phyloP scores from a whole-genome alignment of 2,113 vertebrate species.

The Nipponia nippon region DNA sequence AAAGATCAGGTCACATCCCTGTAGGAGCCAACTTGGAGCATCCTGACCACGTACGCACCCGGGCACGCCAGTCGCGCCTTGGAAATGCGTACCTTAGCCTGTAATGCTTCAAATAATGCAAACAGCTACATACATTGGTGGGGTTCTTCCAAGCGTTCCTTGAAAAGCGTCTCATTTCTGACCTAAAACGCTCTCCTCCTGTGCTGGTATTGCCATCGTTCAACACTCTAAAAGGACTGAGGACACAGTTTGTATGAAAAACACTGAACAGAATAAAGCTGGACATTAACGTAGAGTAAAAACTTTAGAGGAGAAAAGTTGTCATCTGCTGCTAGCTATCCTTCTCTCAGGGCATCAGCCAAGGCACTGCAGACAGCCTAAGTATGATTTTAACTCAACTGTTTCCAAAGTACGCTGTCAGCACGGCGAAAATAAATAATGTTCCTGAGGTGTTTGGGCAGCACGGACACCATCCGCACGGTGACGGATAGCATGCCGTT shows the following conservation, averaged over 20 bases:
- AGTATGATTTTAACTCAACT: background rate
- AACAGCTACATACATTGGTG: background rate
- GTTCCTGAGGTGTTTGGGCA: background rate
- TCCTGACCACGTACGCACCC: background rate
- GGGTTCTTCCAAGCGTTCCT: background rate
- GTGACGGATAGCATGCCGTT: background rate
- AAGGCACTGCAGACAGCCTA: background rate
- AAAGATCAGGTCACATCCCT: background rate
- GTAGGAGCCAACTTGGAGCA: background rate
- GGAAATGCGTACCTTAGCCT: background rate
- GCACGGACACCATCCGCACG: fast-evolving
- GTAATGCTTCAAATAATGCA: background rate
- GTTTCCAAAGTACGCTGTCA: background rate
- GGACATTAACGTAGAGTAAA: background rate
- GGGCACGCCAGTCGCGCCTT: background rate
- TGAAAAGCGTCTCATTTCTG: background rate
- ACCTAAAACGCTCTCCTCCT: background rate
- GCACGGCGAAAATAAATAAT: background rate
- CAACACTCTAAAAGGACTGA: background rate
- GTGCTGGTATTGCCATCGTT: background rate
- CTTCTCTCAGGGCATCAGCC: background rate
- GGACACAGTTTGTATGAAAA: background rate
- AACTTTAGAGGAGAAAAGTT: background rate
- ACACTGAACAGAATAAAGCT: background rate
- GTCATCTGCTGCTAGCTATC: background rate